Evolutionary conservation across 2,888 invertebrate species (phyloP), one percentile per base, ranked within the genome.

Genomic region (Acholoe squamosa): DNA sequence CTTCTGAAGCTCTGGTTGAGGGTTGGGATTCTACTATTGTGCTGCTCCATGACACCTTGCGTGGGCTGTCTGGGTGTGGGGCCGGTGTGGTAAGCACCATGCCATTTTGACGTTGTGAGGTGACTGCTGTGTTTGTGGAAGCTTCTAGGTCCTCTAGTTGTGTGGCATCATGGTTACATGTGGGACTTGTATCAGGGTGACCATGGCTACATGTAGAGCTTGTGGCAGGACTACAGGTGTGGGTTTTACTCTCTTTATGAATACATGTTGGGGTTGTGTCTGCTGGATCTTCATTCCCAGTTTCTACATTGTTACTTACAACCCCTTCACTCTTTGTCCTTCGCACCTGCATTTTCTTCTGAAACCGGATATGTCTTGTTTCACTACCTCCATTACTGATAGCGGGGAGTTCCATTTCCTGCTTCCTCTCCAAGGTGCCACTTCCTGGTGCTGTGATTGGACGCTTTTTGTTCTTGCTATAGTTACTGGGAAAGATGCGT

Each of bases 401-500:
- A 19, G 3, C 19, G 61, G 61, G 61, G 61, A 61, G 61, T 76
- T 76, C 28, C 25, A 31, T 1, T 28, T 28, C 61, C 61, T 61
- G 14, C 28, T 28, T 28, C 61, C 61, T 61, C 3, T 33, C 12
- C 31, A 12, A 12, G 77, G 31, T 34, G 28, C 71, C 28, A 22
- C 34, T 22, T 19, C 34, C 80, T 33, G 80, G 80, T 14, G 80
- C 80, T 43, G 80, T 33, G 34, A 16, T 14, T 25, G 34, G 43
- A 34, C 22, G 80, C 28, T 71, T 28, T n/a, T n/a, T n/a, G n/a
- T n/a, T 25, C 28, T 14, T 71, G 80, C 33, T 43, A 33, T 43
- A 10, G 80, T 43, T 33, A 43, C 43, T 33, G 0, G 80, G 80
- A 43, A 80, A 80, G 43, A 80, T 80, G 19, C 80, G 80, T 19